phyloP scores from a whole-genome alignment of 2,113 vertebrate species.

The cat (Felis catus) region F.catus_Fca126_mat1.0 CM031419.1:5670501-5671000 shows the following conservation, averaged over 20 bases:
- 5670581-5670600: neutral
- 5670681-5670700: neutral
- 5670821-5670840: neutral
- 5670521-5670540: neutral
- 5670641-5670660: neutral
- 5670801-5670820: neutral
- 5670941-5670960: neutral
- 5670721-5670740: too few species aligned
- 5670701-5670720: neutral
- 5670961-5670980: neutral
- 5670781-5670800: neutral
- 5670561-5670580: neutral
- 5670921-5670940: rapidly evolving
- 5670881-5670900: rapidly evolving
- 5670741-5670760: neutral
- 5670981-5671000: neutral
- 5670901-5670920: rapidly evolving
- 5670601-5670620: too few species aligned
- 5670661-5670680: neutral
- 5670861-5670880: too few species aligned
- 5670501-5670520: neutral
- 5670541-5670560: neutral
- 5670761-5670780: neutral
- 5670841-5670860: neutral
- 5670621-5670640: neutral